Conservation (phyloP, 2,797 vertebrate genomes). For the Naso thynnoides region DNA sequence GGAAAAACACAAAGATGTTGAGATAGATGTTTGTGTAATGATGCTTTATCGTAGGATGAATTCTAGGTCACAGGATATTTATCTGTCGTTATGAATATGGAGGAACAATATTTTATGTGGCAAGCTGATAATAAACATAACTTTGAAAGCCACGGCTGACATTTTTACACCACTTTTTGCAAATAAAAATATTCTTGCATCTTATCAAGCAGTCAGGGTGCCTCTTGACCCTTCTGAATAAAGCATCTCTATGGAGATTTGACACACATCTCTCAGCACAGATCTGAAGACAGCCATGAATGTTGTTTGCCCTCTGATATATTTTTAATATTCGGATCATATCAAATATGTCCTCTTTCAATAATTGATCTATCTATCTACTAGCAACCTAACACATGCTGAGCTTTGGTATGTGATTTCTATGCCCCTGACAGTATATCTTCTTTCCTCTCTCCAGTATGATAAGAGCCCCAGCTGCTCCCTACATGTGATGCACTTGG, state of each 20-base stretch:
- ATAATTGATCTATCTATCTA: constrained; percentile 81
- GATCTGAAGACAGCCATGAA: constrained; percentile 78
- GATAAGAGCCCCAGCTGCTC: constrained; percentile 51
- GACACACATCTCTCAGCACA: constrained; percentile 81
- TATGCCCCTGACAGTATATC: constrained; percentile 60
- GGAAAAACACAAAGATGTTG: constrained; percentile 33
- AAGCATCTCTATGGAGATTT: constrained; percentile 80
- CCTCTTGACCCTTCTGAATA: constrained; percentile 80
- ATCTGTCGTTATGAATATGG: constrained; percentile 74
- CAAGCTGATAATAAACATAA: constrained; percentile 66
- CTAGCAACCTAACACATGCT: constrained; percentile 77
- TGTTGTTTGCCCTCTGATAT: constrained; percentile 84
- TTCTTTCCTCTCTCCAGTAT: constrained; percentile 43
- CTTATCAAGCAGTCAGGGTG: constrained; percentile 76
- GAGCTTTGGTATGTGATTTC: constrained; percentile 72
- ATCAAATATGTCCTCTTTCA: constrained; percentile 81
- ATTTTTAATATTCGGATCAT: constrained; percentile 84
- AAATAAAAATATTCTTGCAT: constrained; percentile 65
- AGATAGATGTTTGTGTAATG: constrained; percentile 53
- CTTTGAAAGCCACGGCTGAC: constrained; percentile 71
- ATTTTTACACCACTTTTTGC: constrained; percentile 55
- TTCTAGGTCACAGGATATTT: constrained; percentile 72
- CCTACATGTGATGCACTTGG: constrained; percentile 54
- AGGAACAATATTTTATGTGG: constrained; percentile 66
- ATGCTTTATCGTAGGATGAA: constrained; percentile 58